Percentiles rank a stretch among this genome's conserved stretches.
phyloP scores from a whole-genome alignment of 2,113 vertebrate species.

The Tetrax tetrax region DNA sequence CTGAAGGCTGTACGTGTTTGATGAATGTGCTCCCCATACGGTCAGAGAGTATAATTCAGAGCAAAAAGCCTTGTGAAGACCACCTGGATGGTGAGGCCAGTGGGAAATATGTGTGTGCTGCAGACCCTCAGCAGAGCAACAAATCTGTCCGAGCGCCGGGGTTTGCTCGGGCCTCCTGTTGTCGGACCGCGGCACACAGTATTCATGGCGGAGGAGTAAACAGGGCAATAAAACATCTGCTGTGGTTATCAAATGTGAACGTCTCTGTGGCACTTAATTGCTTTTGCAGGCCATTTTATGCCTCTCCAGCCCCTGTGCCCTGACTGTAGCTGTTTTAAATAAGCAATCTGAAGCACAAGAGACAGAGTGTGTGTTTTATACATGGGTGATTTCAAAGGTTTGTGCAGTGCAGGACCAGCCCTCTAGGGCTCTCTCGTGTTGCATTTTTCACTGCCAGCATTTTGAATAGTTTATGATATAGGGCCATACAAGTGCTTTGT shows the following conservation, averaged over 20 bases:
- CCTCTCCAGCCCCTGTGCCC: neutral
- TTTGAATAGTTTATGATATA: neutral
- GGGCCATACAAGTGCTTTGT: neutral
- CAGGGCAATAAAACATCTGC: neutral
- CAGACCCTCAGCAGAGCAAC: neutral
- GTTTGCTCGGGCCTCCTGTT: neutral
- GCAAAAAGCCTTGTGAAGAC: neutral
- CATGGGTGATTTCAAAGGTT: neutral
- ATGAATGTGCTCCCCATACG: neutral
- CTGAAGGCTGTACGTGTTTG: neutral
- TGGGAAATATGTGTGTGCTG: neutral
- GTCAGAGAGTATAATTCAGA: neutral
- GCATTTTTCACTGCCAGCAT: neutral
- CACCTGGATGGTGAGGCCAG: neutral
- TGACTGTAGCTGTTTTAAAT: neutral
- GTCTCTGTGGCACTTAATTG: neutral
- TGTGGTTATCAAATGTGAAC: neutral
- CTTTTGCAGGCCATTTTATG: neutral
- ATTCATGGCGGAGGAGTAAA: neutral
- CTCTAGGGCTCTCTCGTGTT: neutral
- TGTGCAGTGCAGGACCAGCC: neutral
- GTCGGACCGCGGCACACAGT: neutral
- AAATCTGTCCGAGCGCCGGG: fast-evolving
- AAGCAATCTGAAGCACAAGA: neutral
- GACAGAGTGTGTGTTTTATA: neutral